Evolutionary conservation across 2,888 invertebrate genomes (phyloP).

Genomic region (Tyria jacobaeae): DNA sequence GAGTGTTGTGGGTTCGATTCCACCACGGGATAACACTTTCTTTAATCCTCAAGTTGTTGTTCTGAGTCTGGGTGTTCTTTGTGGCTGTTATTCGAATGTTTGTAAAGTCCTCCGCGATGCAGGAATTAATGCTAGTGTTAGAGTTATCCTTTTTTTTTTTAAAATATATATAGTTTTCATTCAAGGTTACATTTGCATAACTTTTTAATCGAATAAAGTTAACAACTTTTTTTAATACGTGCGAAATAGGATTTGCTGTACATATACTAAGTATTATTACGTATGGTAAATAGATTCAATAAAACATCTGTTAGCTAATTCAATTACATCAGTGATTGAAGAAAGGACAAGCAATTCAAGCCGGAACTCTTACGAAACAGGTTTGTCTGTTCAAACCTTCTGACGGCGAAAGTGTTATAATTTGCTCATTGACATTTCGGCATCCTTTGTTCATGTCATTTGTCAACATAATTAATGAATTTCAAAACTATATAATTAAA

Average conservation of each 20-base stretch:
- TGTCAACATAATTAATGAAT: conserved; percentile 16
- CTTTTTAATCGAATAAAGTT: too few species aligned
- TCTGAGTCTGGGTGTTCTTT: too few species aligned
- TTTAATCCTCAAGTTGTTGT: too few species aligned
- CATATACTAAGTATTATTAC: not conserved
- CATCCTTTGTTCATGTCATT: conserved; percentile 37
- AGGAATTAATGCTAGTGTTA: too few species aligned
- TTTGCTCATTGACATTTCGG: conserved; percentile 46
- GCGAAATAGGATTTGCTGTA: not conserved
- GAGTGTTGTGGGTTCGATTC: too few species aligned
- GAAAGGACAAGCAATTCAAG: conserved; percentile 41
- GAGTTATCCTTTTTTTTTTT: too few species aligned
- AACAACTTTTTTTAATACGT: too few species aligned
- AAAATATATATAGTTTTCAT: too few species aligned
- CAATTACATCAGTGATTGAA: conserved; percentile 44
- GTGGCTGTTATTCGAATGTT: too few species aligned
- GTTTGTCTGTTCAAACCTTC: conserved; percentile 16
- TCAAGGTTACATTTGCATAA: too few species aligned
- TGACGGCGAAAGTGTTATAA: conserved; percentile 59
- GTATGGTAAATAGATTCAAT: not conserved
- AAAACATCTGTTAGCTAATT: conserved; percentile 25
- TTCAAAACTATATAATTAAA: conserved; percentile 1
- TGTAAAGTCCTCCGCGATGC: too few species aligned
- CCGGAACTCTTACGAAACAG: conserved; percentile 40
- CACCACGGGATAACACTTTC: too few species aligned